Evolutionary conservation across 2,888 invertebrate genomes (phyloP).

Genomic region (Amphipyra tragopoginis): DNA sequence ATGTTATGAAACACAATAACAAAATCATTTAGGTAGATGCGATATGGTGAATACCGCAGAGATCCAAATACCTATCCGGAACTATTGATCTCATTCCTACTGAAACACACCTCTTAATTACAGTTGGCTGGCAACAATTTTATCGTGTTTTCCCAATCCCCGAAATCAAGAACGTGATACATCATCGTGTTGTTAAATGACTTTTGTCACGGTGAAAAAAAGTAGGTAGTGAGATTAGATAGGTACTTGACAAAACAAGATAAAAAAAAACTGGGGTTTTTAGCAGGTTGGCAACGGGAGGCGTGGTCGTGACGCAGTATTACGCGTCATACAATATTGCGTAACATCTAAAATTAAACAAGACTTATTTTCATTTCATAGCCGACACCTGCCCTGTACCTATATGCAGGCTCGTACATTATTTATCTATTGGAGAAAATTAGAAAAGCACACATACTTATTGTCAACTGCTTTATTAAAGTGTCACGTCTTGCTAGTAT

Average conservation of each 20-base stretch:
- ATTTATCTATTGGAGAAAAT: slow-evolving; percentile 40
- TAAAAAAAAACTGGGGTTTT: slow-evolving; percentile 55
- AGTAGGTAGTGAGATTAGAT: slow-evolving; percentile 45
- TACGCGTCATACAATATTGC: slow-evolving; percentile 67
- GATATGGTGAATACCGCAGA: too few species aligned
- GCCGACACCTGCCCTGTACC: slow-evolving; percentile 21
- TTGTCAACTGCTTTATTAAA: slow-evolving; percentile 24
- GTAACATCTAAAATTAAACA: slow-evolving; percentile 65
- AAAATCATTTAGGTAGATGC: neutral
- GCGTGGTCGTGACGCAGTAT: slow-evolving; percentile 82
- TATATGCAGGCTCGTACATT: slow-evolving; percentile 35
- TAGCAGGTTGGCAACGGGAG: slow-evolving; percentile 75
- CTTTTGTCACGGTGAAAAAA: slow-evolving; percentile 21
- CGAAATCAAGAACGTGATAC: slow-evolving; percentile 30
- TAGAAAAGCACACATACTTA: slow-evolving; percentile 34
- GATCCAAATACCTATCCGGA: neutral
- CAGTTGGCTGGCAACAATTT: slow-evolving; percentile 26
- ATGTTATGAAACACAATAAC: neutral
- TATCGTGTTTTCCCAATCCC: slow-evolving; percentile 19
- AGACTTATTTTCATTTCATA: slow-evolving; percentile 43
- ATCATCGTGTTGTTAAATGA: slow-evolving; percentile 31
- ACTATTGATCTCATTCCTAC: neutral
- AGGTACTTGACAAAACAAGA: slow-evolving; percentile 60
- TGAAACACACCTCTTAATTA: slow-evolving; percentile 26
- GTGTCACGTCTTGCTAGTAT: slow-evolving; percentile 26